Evolutionary conservation across 2,797 vertebrate genomes (phyloP).

Genomic region (Eospalax fontanierii): DNA sequence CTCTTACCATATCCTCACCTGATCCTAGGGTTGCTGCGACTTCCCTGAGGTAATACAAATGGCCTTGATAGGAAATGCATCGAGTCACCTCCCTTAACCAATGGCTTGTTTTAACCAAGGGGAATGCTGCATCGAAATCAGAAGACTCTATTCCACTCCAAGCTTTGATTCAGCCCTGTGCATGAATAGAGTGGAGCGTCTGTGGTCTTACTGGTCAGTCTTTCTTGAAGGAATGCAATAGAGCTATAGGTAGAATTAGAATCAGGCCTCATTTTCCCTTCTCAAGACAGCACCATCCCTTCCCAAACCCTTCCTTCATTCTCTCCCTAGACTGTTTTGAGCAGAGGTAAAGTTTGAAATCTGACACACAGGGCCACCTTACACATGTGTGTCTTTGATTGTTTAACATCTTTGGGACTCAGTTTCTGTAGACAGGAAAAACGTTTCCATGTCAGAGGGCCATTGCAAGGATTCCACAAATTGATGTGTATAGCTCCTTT

Average conservation of each 20-base stretch:
- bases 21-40: not conserved
- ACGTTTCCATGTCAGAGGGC: not conserved
- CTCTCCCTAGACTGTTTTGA: not conserved
- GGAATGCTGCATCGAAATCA: not conserved
- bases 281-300: not conserved
- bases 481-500: not conserved
- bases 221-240: not conserved
- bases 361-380: not conserved
- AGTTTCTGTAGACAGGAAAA: not conserved
- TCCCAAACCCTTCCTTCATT: not conserved
- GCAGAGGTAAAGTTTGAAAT: not conserved
- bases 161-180: not conserved
- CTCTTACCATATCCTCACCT: too few species aligned
- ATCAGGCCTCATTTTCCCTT: not conserved
- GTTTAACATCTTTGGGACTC: not conserved
- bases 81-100: not conserved
- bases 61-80: not conserved
- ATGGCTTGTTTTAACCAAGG: not conserved
- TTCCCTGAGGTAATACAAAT: not conserved
- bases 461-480: not conserved
- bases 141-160: not conserved
- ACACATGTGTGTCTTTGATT: not conserved
- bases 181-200: accelerated
- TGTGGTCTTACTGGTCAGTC: not conserved
- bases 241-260: not conserved